Conservation (phyloP, 37 sponge, comb jelly and placozoan genomes). For the Ephydatia muelleri region DNA sequence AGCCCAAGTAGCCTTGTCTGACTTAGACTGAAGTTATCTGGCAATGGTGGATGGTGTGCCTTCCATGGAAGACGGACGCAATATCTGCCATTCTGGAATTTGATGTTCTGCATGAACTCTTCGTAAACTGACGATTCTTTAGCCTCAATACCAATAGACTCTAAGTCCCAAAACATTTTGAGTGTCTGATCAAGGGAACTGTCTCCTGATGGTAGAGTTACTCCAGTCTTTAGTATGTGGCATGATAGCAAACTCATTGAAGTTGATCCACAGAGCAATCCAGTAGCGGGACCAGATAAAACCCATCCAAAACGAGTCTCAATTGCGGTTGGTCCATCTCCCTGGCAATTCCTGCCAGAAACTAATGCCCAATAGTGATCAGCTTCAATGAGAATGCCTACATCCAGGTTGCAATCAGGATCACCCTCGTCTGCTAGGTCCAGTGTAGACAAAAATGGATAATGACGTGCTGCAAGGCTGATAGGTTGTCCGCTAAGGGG, state of each 20-base stretch:
- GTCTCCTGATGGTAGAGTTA: background rate
- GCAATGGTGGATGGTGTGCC: conserved; percentile 23
- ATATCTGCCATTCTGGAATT: background rate
- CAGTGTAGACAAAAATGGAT: background rate
- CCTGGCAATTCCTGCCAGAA: conserved; percentile 11
- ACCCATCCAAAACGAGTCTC: conserved; percentile 61
- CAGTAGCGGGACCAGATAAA: conserved; percentile 39
- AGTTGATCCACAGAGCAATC: background rate
- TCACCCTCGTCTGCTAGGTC: conserved; percentile 37
- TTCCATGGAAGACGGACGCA: conserved; percentile 42
- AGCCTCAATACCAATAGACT: conserved; percentile 29
- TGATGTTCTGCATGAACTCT: conserved; percentile 4
- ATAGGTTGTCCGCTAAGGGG: conserved; percentile 41
- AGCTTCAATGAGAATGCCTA: conserved; percentile 24
- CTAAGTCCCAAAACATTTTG: conserved; percentile 53
- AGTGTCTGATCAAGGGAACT: conserved; percentile 16
- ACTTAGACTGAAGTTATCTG: conserved; percentile 50
- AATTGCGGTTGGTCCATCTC: conserved; percentile 24
- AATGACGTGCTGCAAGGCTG: background rate
- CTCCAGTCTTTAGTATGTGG: conserved; percentile 7
- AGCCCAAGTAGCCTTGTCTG: conserved; percentile 38
- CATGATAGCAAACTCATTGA: conserved; percentile 10
- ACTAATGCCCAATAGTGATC: conserved; percentile 40
- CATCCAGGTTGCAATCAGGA: background rate
- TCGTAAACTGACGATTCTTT: conserved; percentile 11